Base-by-base conservation (phyloP, 2,113 vertebrate species). In the Oreochromis tanganicae region DNA sequence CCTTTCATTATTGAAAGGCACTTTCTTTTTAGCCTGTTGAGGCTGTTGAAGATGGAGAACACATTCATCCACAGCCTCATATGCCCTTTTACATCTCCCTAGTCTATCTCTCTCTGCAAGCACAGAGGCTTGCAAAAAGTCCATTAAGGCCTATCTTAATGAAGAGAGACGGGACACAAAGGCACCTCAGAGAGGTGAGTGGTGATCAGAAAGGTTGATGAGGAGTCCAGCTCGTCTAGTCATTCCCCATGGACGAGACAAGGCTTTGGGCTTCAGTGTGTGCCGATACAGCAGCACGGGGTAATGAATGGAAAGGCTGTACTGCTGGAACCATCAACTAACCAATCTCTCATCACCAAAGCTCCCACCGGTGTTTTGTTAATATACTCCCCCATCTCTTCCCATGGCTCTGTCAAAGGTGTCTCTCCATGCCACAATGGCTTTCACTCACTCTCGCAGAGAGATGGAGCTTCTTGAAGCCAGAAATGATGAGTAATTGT, bases 131-230 rank as follows among this genome's bases (percentile, higher is more conserved):
- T 82, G 55, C 56, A 88, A 91, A 93, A 95, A 93, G 90, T 88
- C 93, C 86, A 95, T 96, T 95, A 94, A 93, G 88, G 87, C 80
- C 91, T 91, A 94, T 95, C 94, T 92, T 95, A 95, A 95, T 94
- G 87, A 94, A 94, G 89, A 94, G 87, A 85, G 91, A 91, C 82
- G 17, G 87, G 89, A 92, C 93, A 95, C 95, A 96, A 95, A 92
- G 84, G 88, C 87, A 82, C 84, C 91, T 93, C 66, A 68, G 87
- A 93, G 91, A 94, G 94, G 87, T 75, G 87, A 93, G 83, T 82
- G 88, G 89, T 91, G 90, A 94, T 95, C 89, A 91, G 80, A 92
- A 85, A 92, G 87, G 89, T 82, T 92, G 89, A 95, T 92, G 93
- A 85, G 81, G 66, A 83, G 89, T 89, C 73, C 80, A 41, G 59